A percentile compares a stretch with the other conserved stretches of the same genome.
These are phyloP conservation scores for Bos javanicus DNA, from an alignment of 2,113 vertebrate species.

Conservation along the genomic window DNA sequence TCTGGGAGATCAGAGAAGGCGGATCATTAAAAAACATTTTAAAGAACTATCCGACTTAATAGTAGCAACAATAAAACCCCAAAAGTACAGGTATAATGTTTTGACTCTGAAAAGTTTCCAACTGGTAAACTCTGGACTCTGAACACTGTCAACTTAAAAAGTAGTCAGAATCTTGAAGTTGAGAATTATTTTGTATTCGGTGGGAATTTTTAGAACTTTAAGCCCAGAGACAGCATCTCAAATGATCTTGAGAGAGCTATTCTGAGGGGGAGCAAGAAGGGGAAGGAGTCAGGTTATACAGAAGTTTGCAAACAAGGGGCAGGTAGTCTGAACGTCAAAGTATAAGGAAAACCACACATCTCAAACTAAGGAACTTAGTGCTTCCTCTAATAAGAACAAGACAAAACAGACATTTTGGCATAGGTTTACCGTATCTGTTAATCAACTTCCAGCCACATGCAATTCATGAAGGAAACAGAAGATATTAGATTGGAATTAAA, in stretches of 20 bases:
- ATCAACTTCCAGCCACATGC: not conserved
- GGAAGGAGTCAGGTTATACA: not conserved
- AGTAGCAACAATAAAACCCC: not conserved
- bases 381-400: not conserved
- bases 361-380: not conserved
- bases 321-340: not conserved
- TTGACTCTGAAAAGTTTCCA: not conserved
- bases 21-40: not conserved
- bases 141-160: not conserved
- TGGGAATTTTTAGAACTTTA: not conserved
- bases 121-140: not conserved
- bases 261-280: fast-evolving
- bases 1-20: not conserved
- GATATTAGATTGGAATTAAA: not conserved
- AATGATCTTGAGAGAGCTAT: not conserved
- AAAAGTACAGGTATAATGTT: not conserved
- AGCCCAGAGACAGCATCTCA: not conserved
- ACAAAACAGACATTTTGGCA: not conserved
- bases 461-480: not conserved
- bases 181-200: not conserved
- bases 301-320: not conserved
- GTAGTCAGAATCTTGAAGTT: not conserved
- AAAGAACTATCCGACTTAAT: not conserved
- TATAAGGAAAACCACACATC: not conserved
- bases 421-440: not conserved